Evolutionary conservation across 1,140 invertebrate species (phyloP).

Genomic region (Aphaenogaster rudis): DNA sequence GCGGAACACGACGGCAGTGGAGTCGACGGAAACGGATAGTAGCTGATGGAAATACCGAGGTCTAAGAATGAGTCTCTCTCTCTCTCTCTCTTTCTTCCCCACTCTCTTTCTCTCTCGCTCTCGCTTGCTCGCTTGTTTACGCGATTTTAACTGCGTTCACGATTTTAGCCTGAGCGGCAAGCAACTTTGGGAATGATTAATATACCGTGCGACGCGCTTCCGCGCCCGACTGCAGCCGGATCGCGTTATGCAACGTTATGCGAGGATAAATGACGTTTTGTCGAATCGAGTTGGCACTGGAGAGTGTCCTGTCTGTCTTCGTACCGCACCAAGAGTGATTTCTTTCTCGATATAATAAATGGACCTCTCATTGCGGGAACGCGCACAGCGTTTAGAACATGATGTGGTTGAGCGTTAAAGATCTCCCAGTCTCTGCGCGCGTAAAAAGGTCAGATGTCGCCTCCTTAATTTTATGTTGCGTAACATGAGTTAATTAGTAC

Average conservation of each 20-base stretch:
- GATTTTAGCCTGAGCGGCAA: constrained; percentile 19
- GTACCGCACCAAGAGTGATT: neutral
- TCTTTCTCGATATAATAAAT: neutral
- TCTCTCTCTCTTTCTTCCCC: neutral
- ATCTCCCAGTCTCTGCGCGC: neutral
- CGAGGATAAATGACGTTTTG: constrained; percentile 27
- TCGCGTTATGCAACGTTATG: constrained; percentile 16
- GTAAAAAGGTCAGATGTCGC: constrained; percentile 8
- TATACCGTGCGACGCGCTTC: constrained; percentile 20
- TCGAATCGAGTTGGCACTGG: neutral
- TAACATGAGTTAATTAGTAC: neutral
- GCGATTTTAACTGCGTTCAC: constrained; percentile 25
- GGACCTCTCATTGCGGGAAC: neutral
- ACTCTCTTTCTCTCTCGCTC: neutral
- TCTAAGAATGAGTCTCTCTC: neutral
- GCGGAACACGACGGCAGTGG: neutral
- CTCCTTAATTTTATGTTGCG: constrained; percentile 9
- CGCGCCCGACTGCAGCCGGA: neutral
- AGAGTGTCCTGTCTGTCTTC: neutral
- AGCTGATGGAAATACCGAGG: constrained; percentile 6
- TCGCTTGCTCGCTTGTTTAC: constrained; percentile 25
- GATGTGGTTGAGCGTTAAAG: neutral
- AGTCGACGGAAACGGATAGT: neutral
- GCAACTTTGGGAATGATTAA: constrained; percentile 43
- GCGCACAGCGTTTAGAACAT: neutral